Evolutionary conservation across 92 coral and sea anemone species (phyloP), one percentile per base, ranked within the genome.

Genomic region (Porites cylindrica): DNA sequence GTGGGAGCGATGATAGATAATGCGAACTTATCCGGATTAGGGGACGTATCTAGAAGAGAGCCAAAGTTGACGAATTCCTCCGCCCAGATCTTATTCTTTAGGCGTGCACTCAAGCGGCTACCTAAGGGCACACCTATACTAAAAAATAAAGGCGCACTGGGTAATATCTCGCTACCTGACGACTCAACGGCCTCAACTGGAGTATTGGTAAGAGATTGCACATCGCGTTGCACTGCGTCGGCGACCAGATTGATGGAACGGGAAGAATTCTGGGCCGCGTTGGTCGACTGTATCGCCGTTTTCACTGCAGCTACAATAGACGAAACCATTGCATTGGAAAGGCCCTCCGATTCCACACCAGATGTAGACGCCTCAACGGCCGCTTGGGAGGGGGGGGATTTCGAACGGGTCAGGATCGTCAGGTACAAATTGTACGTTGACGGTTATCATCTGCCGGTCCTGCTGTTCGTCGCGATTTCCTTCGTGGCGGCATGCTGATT

Each of bases 361-460:
- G 24, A 23, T 23, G 24, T 23, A 23, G 24, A 23, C 24, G 24
- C 24, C 24, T 23, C 24, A 23, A 23, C 24, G 24, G 24, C 24
- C 24, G 24, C 24, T 23, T 23, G 24, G 24, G 24, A 23, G 24
- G 24, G 24, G 23, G 24, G 24, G 24, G 24, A 23, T 23, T 23
- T 23, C 24, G 24, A 23, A 23, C 24, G 24, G 24, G 24, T 23
- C 24, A 23, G 24, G 24, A 23, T 23, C 24, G 24, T 26, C 29
- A 1, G 29, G 29, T 0, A 26, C 70, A 81, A 68, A 76, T 76
- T 76, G 80, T 76, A 76, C 80, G 61, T 76, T 51, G 80, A 76
- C 80, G 63, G 80, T 81, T 81, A 62, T 81, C 73, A 68, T 81
- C 73, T 38, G 52, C 85, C 61, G 56, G 77, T 65, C 70, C 70